Evolutionary conservation across 2,797 vertebrate genomes (phyloP), one percentile per base, ranked within the genome.

Genomic region (Syndactyla subalaris): DNA sequence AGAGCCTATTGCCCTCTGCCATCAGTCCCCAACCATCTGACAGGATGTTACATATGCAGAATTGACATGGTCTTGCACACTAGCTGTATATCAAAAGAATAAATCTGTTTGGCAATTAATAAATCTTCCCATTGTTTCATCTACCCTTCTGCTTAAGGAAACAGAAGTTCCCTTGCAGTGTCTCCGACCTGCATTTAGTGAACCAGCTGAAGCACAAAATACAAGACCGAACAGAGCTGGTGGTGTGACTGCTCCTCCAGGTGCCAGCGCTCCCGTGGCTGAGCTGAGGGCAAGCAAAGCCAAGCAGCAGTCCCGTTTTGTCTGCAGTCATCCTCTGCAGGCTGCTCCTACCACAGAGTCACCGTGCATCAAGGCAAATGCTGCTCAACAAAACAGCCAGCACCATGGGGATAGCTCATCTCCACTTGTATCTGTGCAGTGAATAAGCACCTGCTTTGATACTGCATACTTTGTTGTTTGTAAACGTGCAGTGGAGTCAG

Each of bases 111-210:
- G 34, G 38, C 9, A 55, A 46, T 71, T 76, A 89, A 88, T 38
- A 91, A 94, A 81, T 55, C 38, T 22, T 73, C 63, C 45, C 41
- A 57, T 19, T 76, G 32, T 70, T 91, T 85, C 38, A 62, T 72
- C 91, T 83, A 85, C 27, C 26, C 32, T 89, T 73, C 49, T 81
- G 59, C 41, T 78, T 72, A 79, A 72, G 66, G 76, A 84, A 93
- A 72, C 9, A 30, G 13, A 81, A 72, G 27, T 76, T 94, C 84
- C 34, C n/a, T 75, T 78, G 22, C 38, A 67, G 45, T n/a, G 17
- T 78, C 51, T 66, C 73, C 26, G 12, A 81, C 41, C 49, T 54
- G 19, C 45, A 43, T 46, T 92, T 61, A 87, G n/a, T 17, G 29
- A 6, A 59, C 32, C 23, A 57, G 38, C 68, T 54, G 39, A 54